phyloP scores from a whole-genome alignment of 2,113 vertebrate species.

The Phyllostomus hastatus region DNA sequence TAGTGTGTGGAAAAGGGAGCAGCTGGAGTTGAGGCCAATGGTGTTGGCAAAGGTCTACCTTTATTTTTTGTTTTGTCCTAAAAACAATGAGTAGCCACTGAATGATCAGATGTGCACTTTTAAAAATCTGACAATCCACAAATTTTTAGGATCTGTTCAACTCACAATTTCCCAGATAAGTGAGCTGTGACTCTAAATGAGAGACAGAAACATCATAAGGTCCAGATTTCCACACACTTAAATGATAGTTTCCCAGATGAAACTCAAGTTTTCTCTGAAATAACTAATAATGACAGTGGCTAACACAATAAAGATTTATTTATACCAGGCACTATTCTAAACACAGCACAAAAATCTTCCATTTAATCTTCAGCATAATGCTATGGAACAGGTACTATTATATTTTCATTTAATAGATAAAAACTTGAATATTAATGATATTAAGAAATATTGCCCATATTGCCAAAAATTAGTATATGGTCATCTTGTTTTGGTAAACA shows the following conservation, averaged over 20 bases:
- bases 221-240: not conserved
- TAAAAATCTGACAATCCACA: not conserved
- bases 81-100: not conserved
- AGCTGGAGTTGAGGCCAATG: accelerated
- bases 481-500: not conserved
- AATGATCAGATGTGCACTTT: not conserved
- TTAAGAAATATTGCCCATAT: too few species aligned
- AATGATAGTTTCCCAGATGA: not conserved
- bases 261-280: not conserved
- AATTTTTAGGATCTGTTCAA: not conserved
- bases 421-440: not conserved
- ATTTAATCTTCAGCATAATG: not conserved
- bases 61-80: not conserved
- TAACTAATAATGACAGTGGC: too few species aligned
- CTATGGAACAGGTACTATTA: too few species aligned
- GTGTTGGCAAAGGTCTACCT: not conserved
- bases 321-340: not conserved
- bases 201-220: not conserved
- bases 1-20: too few species aligned
- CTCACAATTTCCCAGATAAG: not conserved
- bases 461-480: not conserved
- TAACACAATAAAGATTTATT: not conserved
- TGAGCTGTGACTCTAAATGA: not conserved
- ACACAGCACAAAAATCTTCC: accelerated
- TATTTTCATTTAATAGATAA: not conserved